phyloP scores from a whole-genome alignment of 2,113 vertebrate species.

The Heliornis fulica region DNA sequence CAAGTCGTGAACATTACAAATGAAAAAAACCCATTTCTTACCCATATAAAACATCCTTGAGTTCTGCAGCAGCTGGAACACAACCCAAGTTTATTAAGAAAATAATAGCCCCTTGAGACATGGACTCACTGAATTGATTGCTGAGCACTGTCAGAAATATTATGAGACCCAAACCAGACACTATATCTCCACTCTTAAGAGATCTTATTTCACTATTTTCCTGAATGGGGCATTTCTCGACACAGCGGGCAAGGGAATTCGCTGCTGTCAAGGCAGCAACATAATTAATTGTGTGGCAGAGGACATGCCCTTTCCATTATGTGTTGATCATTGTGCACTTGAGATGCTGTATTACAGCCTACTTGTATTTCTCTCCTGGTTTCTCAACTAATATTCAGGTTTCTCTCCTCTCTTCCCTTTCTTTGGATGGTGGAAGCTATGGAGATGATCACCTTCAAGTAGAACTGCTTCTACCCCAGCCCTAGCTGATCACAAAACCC shows the following conservation, averaged over 20 bases:
- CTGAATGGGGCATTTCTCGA: background rate
- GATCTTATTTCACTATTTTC: slow-evolving; percentile 21
- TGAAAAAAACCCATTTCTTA: slow-evolving; percentile 33
- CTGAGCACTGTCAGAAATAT: slow-evolving; percentile 28
- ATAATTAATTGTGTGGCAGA: background rate
- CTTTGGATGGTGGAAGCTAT: background rate
- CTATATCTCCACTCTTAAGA: background rate
- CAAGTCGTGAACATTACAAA: background rate
- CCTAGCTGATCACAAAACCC: background rate
- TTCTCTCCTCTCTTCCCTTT: background rate
- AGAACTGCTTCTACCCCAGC: background rate
- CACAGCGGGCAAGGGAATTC: background rate
- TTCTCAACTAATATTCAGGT: background rate
- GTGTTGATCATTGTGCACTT: background rate
- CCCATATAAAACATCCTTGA: background rate
- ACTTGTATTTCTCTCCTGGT: background rate
- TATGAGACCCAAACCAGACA: slow-evolving; percentile 4
- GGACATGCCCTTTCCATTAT: background rate
- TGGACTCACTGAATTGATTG: background rate
- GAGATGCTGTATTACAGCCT: background rate
- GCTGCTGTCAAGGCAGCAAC: background rate
- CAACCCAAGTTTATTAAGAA: slow-evolving; percentile 30
- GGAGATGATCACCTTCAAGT: background rate
- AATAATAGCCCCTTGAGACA: slow-evolving; percentile 18
- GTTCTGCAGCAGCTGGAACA: background rate